These are phyloP conservation scores for Osmoderma eremita DNA, from an alignment of 2,888 invertebrate species.

Conservation along the genomic window DNA sequence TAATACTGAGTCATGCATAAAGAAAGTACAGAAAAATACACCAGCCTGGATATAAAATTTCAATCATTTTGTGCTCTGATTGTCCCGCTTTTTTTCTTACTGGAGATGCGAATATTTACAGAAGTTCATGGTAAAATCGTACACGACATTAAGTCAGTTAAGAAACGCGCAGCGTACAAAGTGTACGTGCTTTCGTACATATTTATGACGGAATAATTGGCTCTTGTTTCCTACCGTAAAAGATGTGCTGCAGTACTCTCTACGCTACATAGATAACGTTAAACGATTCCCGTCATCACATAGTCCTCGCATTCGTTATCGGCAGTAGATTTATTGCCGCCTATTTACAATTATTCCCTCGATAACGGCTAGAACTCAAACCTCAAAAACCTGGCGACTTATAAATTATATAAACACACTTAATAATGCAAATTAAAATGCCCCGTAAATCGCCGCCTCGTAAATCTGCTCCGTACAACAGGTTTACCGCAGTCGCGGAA, in stretches of 20 bases:
- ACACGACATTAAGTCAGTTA: conserved; percentile 1
- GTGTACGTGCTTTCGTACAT: not conserved
- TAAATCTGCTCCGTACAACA: conserved; percentile 14
- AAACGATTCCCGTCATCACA: conserved; percentile 10
- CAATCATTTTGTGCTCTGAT: conserved; percentile 10
- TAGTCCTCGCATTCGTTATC: conserved; percentile 17
- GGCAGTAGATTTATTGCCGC: conserved; percentile 15
- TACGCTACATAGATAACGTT: no score
- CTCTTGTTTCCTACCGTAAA: not conserved
- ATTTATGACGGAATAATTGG: not conserved
- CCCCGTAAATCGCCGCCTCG: conserved; percentile 13
- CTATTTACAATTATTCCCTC: conserved; percentile 25
- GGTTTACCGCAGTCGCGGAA: conserved; percentile 23
- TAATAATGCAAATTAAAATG: conserved; percentile 33
- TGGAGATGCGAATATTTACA: not conserved
- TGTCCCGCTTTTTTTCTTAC: not conserved
- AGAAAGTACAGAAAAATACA: no score
- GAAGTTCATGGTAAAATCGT: not conserved
- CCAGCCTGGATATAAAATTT: no score
- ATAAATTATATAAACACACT: conserved; percentile 36
- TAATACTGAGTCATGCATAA: no score
- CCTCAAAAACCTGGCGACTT: not conserved
- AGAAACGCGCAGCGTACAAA: not conserved
- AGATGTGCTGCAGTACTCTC: no score
- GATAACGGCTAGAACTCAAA: conserved; percentile 7